Percentiles rank a stretch among this genome's conserved stretches.
phyloP scores from a whole-genome alignment of 2,797 vertebrate species.

The Carduelis carduelis region DNA sequence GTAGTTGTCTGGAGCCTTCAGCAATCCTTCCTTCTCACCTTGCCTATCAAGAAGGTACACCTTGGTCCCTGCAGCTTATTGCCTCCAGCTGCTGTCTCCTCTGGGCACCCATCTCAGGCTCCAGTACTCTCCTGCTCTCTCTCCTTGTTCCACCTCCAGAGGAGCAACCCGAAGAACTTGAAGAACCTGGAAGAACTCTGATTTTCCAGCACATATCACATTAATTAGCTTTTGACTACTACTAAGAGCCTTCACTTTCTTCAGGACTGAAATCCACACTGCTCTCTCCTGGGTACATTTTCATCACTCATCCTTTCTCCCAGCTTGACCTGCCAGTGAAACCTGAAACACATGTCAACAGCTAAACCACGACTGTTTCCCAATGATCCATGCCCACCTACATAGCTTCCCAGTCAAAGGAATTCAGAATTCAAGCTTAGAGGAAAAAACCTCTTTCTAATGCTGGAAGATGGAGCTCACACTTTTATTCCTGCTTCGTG shows the following conservation, averaged over 20 bases:
- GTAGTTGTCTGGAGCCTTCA: neutral
- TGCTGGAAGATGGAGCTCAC: neutral
- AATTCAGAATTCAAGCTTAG: neutral
- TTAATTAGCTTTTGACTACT: neutral
- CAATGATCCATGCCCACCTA: neutral
- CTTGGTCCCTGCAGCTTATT: neutral
- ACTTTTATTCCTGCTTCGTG: neutral
- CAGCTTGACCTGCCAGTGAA: neutral
- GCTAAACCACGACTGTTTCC: neutral
- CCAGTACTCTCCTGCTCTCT: neutral
- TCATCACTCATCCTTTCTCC: neutral
- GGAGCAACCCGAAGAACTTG: rapidly evolving
- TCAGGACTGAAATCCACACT: neutral
- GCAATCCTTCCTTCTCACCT: neutral
- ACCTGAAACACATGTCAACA: neutral
- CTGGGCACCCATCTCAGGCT: neutral
- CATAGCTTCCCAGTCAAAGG: neutral
- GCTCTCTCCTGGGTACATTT: neutral
- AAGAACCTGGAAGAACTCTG: neutral
- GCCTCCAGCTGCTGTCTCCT: neutral
- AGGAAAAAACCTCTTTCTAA: neutral
- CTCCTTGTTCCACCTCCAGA: neutral
- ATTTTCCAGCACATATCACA: neutral
- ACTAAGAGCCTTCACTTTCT: neutral
- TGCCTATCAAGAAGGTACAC: neutral